phyloP scores from a whole-genome alignment of 2,113 vertebrate genomes.

The Rhabdornis inornatus region DNA sequence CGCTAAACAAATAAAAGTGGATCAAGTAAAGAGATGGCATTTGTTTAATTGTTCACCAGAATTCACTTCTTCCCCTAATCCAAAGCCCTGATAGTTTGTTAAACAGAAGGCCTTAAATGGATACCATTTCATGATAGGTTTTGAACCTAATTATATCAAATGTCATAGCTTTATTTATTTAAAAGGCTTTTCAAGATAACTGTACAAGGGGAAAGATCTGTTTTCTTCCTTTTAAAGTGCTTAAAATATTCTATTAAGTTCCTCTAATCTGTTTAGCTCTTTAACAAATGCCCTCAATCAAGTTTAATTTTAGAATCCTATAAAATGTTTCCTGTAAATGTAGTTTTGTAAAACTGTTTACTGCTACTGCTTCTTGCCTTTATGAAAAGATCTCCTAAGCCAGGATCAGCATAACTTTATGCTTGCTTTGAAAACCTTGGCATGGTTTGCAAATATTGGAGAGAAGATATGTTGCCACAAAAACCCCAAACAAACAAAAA shows the following conservation, averaged over 20 bases:
- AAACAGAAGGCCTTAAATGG: conserved; percentile 61
- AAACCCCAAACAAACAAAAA: not conserved
- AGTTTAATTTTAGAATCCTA: conserved; percentile 2
- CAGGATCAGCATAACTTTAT: not conserved
- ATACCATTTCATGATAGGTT: conserved; percentile 64
- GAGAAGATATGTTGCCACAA: not conserved
- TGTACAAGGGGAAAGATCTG: not conserved
- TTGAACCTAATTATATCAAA: conserved; percentile 73
- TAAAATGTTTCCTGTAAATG: not conserved
- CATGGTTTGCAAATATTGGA: not conserved
- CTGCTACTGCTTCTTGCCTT: not conserved
- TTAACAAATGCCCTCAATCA: not conserved
- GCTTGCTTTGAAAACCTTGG: not conserved
- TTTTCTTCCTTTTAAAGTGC: conserved; percentile 16
- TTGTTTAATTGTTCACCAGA: conserved; percentile 65
- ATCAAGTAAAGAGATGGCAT: conserved; percentile 58
- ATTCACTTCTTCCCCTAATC: not conserved
- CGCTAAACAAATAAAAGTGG: conserved; percentile 68
- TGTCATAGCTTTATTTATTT: conserved; percentile 66
- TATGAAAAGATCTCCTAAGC: not conserved
- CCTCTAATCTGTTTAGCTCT: conserved; percentile 34
- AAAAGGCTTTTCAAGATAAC: conserved; percentile 49
- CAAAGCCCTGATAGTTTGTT: conserved; percentile 51
- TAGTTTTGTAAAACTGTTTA: not conserved
- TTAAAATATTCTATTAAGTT: conserved; percentile 43